phyloP scores from a whole-genome alignment of 2,113 vertebrate species.

The Poicephalus gulielmi region DNA sequence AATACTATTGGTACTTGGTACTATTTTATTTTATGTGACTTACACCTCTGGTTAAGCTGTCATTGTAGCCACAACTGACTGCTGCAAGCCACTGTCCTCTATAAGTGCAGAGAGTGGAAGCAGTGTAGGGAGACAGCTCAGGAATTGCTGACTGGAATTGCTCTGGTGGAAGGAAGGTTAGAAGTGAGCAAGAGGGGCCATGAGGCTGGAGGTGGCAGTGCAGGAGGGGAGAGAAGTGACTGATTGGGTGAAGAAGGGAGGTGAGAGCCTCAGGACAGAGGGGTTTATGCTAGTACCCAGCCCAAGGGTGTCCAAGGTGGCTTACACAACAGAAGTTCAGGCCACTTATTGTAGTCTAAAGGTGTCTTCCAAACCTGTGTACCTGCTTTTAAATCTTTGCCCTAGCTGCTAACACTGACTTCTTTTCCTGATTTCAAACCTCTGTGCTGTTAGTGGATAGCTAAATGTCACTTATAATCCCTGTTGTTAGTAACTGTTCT shows the following conservation, averaged over 20 bases:
- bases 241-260: background rate
- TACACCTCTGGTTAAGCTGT: background rate
- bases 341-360: background rate
- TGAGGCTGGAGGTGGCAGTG: background rate
- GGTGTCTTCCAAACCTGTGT: background rate
- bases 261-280: background rate
- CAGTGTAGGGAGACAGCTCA: background rate
- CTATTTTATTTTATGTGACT: background rate
- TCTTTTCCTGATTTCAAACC: background rate
- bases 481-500: constrained; percentile 19
- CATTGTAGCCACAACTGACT: background rate
- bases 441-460: background rate
- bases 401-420: background rate
- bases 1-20: background rate
- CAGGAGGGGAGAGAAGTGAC: background rate
- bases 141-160: background rate
- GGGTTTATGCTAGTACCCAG: background rate
- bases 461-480: background rate
- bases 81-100: background rate
- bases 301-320: background rate
- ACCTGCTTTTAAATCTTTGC: background rate
- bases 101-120: background rate
- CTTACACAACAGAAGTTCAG: background rate
- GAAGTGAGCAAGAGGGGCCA: background rate
- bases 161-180: background rate